A percentile compares a stretch with the other conserved stretches of the same genome.
These are phyloP conservation scores for Andrena bicolor DNA, from an alignment of 2,888 invertebrate species.

Conservation along the genomic window DNA sequence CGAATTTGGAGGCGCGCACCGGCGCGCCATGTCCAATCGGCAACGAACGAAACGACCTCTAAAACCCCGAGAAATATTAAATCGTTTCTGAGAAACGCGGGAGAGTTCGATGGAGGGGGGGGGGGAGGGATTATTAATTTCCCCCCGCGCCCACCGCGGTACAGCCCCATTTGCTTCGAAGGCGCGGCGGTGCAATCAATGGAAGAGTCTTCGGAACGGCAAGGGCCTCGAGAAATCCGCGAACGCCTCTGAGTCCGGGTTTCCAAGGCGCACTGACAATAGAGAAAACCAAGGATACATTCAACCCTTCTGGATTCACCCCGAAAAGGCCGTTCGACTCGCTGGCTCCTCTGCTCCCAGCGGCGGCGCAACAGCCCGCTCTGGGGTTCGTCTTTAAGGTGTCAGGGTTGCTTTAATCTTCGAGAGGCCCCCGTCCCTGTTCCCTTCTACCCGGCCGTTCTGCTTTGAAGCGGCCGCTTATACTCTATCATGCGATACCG, in stretches of 20 bases:
- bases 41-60: background rate
- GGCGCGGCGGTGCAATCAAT: no score
- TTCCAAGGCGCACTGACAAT: background rate
- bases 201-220: background rate
- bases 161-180: no score
- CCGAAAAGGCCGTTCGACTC: constrained; percentile 15
- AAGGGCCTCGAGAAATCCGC: background rate
- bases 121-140: no score
- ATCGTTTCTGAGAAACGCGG: background rate
- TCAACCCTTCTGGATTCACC: constrained; percentile 29
- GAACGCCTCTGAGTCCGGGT: constrained; percentile 14
- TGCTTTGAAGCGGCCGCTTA: constrained; percentile 63
- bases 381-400: constrained; percentile 58
- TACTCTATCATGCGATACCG: constrained; percentile 69
- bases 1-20: constrained; percentile 1
- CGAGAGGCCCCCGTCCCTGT: constrained; percentile 22
- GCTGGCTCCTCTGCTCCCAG: constrained; percentile 44
- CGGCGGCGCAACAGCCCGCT: constrained; percentile 12
- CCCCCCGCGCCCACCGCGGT: no score
- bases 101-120: no score
- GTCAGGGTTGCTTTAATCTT: constrained; percentile 63
- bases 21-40: background rate
- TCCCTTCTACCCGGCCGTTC: constrained; percentile 47
- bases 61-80: background rate
- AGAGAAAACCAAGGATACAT: constrained; percentile 6